Evolutionary conservation across 1,140 invertebrate species (phyloP), one percentile per base, ranked within the genome.

Genomic region (Zaprionus africanus): DNA sequence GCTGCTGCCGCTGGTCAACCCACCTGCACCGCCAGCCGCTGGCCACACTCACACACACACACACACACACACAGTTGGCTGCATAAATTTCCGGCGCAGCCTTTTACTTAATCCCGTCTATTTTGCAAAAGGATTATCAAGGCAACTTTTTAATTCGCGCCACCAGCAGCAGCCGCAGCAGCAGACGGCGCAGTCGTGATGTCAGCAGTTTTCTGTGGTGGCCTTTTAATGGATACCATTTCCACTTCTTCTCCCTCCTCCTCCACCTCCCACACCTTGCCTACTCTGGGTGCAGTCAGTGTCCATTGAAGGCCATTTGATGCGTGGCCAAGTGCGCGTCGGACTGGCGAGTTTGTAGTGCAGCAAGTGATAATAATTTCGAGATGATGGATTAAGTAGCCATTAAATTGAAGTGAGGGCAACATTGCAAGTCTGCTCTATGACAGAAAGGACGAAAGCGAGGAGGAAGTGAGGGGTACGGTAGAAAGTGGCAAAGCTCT

Each of bases 121-220:
- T 90, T 90, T 90, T 82, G 83, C 85, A 76, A 90, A 88, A 90
- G 85, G 85, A 90, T 90, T 90, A 90, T 90, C 85, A 90, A 79
- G 85, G 81, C 85, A 90, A 90, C 85, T 90, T 90, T 90, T 90
- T 90, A 90, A 90, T 90, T 90, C 85, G 68, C 74, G 63, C 62
- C 77, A 41, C 24, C 65, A 26, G 12, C 41, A 36, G 46, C 26
- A 26, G 26, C 4, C 4, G 38, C 53, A 43, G 0, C 22, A 59
- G 60, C 56, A 53, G 54, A 53, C 73, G 63, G 61, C 65, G 41
- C 58, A 71, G 79, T 69, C 72, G 64, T 82, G 79, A 90, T 90
- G 85, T 90, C 85, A 90, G 85, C 85, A 85, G 76, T 90, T 90
- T 85, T 90, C 66, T 85, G 78, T 76, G 81, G 85, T 90, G 67